Percentiles rank a stretch among this genome's conserved stretches.
These are phyloP conservation scores for Leptopilina myrica DNA, from an alignment of 2,888 invertebrate genomes.

Conservation along the genomic window DNA sequence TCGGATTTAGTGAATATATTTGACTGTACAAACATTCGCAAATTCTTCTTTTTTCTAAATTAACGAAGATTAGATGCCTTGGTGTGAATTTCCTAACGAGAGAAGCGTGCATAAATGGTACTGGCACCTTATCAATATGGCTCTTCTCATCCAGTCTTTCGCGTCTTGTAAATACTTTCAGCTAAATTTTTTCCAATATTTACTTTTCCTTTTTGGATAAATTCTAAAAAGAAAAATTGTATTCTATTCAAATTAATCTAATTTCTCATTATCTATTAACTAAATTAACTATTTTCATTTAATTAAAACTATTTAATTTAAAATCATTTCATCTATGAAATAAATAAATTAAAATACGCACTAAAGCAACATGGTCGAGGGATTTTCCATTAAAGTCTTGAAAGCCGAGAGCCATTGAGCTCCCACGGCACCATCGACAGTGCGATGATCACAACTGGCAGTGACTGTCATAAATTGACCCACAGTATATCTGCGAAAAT, in stretches of 20 bases:
- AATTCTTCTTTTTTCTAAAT: not conserved
- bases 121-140: not conserved
- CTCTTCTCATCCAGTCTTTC: constrained; percentile 6
- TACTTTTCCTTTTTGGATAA: not conserved
- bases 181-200: constrained; percentile 15
- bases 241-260: not conserved
- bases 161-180: constrained; percentile 16
- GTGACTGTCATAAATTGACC: constrained; percentile 92
- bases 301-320: too few species aligned
- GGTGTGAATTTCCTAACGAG: constrained; percentile 26
- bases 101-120: constrained; percentile 23
- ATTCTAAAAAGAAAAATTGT: constrained; percentile 7
- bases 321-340: too few species aligned
- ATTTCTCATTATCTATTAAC: too few species aligned
- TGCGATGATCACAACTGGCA: constrained; percentile 97
- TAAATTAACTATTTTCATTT: too few species aligned
- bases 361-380: constrained; percentile 94
- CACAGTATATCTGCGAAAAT: constrained; percentile 81
- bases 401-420: constrained; percentile 97
- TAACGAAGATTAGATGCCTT: constrained; percentile 8
- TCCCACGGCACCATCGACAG: constrained; percentile 98
- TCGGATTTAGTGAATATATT: constrained; percentile 1
- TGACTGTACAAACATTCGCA: constrained; percentile 14
- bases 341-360: constrained; percentile 50
- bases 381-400: constrained; percentile 92